Evolutionary conservation across 2,888 invertebrate species (phyloP).

Genomic region (Strigamia crassipes): DNA sequence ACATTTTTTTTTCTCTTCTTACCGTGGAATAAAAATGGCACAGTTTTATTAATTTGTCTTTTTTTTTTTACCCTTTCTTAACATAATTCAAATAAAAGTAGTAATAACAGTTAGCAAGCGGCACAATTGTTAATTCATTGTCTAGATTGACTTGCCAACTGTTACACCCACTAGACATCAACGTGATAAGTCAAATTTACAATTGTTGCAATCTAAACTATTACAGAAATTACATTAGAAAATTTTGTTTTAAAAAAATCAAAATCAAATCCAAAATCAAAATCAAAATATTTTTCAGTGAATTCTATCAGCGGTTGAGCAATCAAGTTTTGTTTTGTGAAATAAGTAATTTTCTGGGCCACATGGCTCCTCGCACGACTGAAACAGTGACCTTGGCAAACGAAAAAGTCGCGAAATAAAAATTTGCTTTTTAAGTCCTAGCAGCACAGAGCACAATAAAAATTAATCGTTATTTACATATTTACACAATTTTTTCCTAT

Average conservation of each 20-base stretch:
- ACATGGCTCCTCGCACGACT: neutral
- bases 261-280: neutral
- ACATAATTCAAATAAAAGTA: neutral
- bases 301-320: slow-evolving; percentile 13
- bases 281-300: neutral
- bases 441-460: slow-evolving; percentile 17
- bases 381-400: slow-evolving; percentile 10
- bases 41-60: slow-evolving; percentile 17
- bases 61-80: neutral
- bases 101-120: neutral
- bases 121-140: neutral
- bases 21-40: slow-evolving; percentile 12
- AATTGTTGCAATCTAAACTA: neutral
- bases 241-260: neutral
- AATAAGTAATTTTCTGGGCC: slow-evolving; percentile 6
- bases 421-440: slow-evolving; percentile 18
- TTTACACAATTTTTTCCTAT: slow-evolving; percentile 20
- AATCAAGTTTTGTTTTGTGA: neutral
- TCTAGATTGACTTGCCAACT: neutral
- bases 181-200: neutral
- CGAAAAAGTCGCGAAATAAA: neutral
- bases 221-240: neutral
- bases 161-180: slow-evolving; percentile 5
- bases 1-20: neutral
- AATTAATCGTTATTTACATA: slow-evolving; percentile 13